Percentiles rank a stretch among this genome's conserved stretches.
These are phyloP conservation scores for Sciurus carolinensis DNA, from an alignment of 2,797 vertebrate genomes.

Conservation along the genomic window DNA sequence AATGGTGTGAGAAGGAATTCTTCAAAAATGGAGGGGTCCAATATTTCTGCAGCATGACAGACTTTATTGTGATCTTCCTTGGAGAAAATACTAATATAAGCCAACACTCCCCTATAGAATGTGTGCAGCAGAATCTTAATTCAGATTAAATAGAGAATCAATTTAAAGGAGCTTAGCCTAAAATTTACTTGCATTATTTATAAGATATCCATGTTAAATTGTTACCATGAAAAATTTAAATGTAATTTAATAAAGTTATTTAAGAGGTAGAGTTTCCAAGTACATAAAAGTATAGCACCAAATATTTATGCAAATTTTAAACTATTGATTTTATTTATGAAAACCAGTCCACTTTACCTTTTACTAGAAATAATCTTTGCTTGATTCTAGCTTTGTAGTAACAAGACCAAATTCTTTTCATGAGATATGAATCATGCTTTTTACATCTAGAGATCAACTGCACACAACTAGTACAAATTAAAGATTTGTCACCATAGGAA, in stretches of 20 bases:
- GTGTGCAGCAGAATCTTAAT: slow-evolving; percentile 55
- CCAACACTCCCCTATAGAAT: not conserved
- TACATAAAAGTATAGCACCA: not conserved
- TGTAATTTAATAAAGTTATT: slow-evolving; percentile 9
- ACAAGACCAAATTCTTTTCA: slow-evolving; percentile 49
- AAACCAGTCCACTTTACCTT: slow-evolving; percentile 46
- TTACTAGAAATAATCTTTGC: slow-evolving; percentile 52
- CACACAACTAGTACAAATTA: slow-evolving; percentile 23
- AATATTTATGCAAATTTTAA: slow-evolving; percentile 70
- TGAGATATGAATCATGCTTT: not conserved
- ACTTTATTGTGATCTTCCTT: slow-evolving; percentile 19
- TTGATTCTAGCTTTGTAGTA: slow-evolving; percentile 51
- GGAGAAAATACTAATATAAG: not conserved
- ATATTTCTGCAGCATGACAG: not conserved
- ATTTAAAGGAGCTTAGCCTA: slow-evolving; percentile 14
- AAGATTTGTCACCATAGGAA: slow-evolving; percentile 30
- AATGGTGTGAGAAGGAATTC: not conserved
- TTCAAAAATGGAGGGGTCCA: not conserved
- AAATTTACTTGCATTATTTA: slow-evolving; percentile 63
- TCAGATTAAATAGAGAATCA: slow-evolving; percentile 60
- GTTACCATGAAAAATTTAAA: slow-evolving; percentile 48
- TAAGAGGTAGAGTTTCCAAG: slow-evolving; percentile 58
- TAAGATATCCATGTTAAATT: slow-evolving; percentile 57
- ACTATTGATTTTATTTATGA: slow-evolving; percentile 52
- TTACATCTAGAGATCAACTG: slow-evolving; percentile 53